Evolutionary conservation across 2,113 vertebrate genomes (phyloP).

Genomic region (Siphamia tubifer): DNA sequence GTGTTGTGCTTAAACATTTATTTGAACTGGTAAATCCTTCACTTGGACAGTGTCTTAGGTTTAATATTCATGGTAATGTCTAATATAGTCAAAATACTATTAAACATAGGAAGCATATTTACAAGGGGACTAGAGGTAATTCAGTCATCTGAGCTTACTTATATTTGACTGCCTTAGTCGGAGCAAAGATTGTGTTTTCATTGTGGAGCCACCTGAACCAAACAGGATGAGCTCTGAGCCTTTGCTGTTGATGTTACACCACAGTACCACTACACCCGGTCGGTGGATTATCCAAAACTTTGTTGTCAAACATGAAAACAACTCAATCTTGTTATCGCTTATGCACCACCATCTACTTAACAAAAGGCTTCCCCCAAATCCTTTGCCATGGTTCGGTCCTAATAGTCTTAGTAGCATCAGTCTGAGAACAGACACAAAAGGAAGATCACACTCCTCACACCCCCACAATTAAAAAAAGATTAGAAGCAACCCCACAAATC

Average conservation of each 20-base stretch:
- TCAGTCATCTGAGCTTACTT: slow-evolving; percentile 22
- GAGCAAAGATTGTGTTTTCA: slow-evolving; percentile 1
- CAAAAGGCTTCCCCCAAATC: slow-evolving; percentile 67
- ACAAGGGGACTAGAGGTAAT: slow-evolving; percentile 19
- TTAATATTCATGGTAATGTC: too few species aligned
- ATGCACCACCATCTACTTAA: slow-evolving; percentile 64
- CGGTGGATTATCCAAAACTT: slow-evolving; percentile 68
- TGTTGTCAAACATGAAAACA: slow-evolving; percentile 63
- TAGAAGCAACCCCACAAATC: slow-evolving; percentile 57
- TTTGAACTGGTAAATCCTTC: too few species aligned
- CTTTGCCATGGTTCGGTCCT: slow-evolving; percentile 68
- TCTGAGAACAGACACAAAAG: slow-evolving; percentile 62
- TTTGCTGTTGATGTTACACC: slow-evolving; percentile 17
- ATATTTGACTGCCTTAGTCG: slow-evolving; percentile 8
- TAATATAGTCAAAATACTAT: too few species aligned
- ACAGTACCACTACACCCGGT: slow-evolving; percentile 19
- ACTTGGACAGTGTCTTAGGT: too few species aligned
- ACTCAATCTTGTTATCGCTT: slow-evolving; percentile 70
- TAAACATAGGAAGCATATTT: slow-evolving; percentile 15
- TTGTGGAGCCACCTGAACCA: slow-evolving; percentile 8
- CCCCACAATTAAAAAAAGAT: slow-evolving; percentile 74
- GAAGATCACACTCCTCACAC: slow-evolving; percentile 57
- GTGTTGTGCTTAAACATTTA: too few species aligned
- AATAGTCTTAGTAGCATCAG: slow-evolving; percentile 73
- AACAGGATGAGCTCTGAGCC: slow-evolving; percentile 5